Evolutionary conservation across 2,797 vertebrate genomes (phyloP).

Genomic region (Monodelphis domestica): DNA sequence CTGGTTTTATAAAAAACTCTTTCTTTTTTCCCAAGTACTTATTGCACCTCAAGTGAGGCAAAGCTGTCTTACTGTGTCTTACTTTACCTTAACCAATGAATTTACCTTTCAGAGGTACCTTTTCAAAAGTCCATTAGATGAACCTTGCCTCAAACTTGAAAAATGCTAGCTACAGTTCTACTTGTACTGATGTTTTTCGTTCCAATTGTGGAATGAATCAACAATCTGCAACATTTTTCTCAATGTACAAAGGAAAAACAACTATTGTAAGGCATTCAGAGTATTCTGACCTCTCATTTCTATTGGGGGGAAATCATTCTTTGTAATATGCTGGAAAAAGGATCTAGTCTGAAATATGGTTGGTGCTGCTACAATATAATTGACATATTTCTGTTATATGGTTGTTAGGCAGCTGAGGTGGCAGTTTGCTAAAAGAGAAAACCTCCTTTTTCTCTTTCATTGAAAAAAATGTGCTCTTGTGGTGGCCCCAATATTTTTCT

Average conservation of each 20-base stretch:
- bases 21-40: neutral
- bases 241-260: neutral
- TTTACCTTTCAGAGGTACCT: neutral
- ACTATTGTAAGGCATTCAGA: neutral
- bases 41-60: neutral
- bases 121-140: neutral
- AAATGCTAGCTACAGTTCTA: neutral
- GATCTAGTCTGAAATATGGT: neutral
- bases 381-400: neutral
- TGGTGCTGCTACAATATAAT: neutral
- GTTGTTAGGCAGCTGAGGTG: neutral
- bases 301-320: neutral
- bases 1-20: neutral
- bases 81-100: neutral
- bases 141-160: neutral
- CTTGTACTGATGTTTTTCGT: neutral
- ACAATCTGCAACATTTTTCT: neutral
- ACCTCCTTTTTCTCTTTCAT: neutral
- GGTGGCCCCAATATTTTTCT: neutral
- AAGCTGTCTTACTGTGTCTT: no score
- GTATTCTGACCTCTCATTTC: neutral
- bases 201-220: neutral
- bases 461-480: neutral
- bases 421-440: neutral
- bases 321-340: neutral